Conservation (phyloP, 2,888 invertebrate species). For the Suillia variegata region DNA sequence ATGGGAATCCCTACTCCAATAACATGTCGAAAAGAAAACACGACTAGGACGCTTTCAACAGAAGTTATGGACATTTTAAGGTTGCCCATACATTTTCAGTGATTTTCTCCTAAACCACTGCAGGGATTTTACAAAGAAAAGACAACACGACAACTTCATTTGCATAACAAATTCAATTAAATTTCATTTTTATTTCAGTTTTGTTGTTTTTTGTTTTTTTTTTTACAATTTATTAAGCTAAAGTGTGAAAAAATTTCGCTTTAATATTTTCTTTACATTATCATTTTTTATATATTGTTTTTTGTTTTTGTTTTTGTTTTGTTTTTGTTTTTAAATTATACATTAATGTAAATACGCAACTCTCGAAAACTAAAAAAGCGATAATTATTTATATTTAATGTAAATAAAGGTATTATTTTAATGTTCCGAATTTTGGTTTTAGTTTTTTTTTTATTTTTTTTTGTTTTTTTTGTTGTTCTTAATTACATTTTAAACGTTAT, state of each 20-base stretch:
- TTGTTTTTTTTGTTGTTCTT: conserved; percentile 36
- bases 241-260: conserved; percentile 62
- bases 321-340: conserved; percentile 46
- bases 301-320: conserved; percentile 33
- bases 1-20: too few species aligned
- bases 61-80: too few species aligned
- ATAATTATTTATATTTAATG: conserved; percentile 54
- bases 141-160: too few species aligned
- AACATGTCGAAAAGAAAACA: too few species aligned
- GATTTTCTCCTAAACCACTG: too few species aligned
- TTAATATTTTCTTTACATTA: conserved; percentile 49
- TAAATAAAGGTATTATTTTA: conserved; percentile 41
- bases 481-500: conserved; percentile 48
- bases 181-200: conserved; percentile 50
- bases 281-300: conserved; percentile 34
- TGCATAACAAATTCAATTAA: conserved; percentile 62
- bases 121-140: too few species aligned
- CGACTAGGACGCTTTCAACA: too few species aligned
- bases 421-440: conserved; percentile 26
- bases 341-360: conserved; percentile 52
- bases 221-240: conserved; percentile 62
- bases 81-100: too few species aligned
- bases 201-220: conserved; percentile 51
- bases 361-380: conserved; percentile 57
- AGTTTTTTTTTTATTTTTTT: conserved; percentile 39